Percentiles rank a stretch among this genome's conserved stretches.
These are phyloP conservation scores for Dryococelus australis DNA, from an alignment of 2,888 invertebrate genomes.

Conservation along the genomic window DNA sequence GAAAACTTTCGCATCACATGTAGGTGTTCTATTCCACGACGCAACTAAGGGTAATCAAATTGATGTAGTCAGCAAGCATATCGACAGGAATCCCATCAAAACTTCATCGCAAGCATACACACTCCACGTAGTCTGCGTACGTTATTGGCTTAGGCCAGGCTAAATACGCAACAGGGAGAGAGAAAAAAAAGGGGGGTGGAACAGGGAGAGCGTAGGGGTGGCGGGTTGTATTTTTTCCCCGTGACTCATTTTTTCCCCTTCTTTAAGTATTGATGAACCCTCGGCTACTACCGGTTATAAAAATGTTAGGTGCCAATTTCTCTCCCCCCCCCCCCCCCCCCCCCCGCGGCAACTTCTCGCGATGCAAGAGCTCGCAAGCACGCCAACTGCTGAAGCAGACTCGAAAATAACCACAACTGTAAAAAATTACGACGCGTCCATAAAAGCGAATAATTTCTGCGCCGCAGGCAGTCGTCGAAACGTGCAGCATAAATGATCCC, in stretches of 20 bases:
- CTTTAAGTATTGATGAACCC: constrained; percentile 30
- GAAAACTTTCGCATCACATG: no score
- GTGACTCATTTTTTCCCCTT: constrained; percentile 28
- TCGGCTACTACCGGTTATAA: constrained; percentile 18
- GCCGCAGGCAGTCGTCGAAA: not conserved
- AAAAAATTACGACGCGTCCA: constrained; percentile 5
- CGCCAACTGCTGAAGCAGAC: not conserved
- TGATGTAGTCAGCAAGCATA: not conserved
- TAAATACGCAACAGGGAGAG: constrained; percentile 24
- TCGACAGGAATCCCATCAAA: constrained; percentile 13
- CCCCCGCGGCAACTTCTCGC: not conserved
- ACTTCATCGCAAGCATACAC: not conserved
- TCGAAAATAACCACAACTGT: not conserved
- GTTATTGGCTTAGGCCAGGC: constrained; percentile 27
- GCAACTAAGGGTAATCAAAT: not conserved
- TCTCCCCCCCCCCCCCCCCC: not conserved
- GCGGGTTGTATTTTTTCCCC: constrained; percentile 22
- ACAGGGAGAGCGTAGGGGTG: not conserved
- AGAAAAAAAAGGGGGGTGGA: not conserved
- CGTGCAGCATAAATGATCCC: not conserved
- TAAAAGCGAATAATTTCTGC: constrained; percentile 1
- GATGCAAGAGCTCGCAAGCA: not conserved
- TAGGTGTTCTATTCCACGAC: not conserved
- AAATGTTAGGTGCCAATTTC: constrained; percentile 24
- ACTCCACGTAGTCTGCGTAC: constrained; percentile 18